Percentiles rank a stretch among this genome's conserved stretches.
These are phyloP conservation scores for Hydrolagus colliei DNA, from an alignment of 2,797 vertebrate genomes.

Conservation along the genomic window DNA sequence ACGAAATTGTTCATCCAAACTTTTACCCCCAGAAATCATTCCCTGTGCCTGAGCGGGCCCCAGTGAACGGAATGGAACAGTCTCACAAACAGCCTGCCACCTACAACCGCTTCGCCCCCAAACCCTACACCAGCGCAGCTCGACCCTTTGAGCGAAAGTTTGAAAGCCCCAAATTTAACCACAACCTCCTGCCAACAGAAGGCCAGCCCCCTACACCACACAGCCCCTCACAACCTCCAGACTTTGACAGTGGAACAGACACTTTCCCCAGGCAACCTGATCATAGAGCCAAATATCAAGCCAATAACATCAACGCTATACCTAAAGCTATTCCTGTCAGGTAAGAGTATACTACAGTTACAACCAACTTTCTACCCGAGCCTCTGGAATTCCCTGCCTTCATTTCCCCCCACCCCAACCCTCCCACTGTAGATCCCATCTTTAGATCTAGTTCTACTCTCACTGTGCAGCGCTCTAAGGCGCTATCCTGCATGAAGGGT, in stretches of 20 bases:
- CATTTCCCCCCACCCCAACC: too few species aligned
- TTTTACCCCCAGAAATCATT: slow-evolving; percentile 83
- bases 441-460: too few species aligned
- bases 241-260: slow-evolving; percentile 82
- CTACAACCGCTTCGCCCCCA: slow-evolving; percentile 78
- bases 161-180: slow-evolving; percentile 96
- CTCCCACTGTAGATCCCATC: too few species aligned
- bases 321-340: slow-evolving; percentile 92
- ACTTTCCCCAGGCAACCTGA: slow-evolving; percentile 81
- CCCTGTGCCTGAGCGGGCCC: slow-evolving; percentile 76
- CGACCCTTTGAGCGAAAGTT: slow-evolving; percentile 93
- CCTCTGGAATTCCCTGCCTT: too few species aligned
- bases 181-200: slow-evolving; percentile 92
- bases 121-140: slow-evolving; percentile 74
- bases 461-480: too few species aligned
- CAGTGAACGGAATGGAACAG: slow-evolving; percentile 71
- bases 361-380: neutral
- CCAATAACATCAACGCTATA: slow-evolving; percentile 82
- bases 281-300: slow-evolving; percentile 86
- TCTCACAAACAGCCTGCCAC: slow-evolving; percentile 61
- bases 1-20: slow-evolving; percentile 68
- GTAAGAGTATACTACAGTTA: slow-evolving; percentile 50
- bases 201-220: slow-evolving; percentile 61
- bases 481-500: too few species aligned
- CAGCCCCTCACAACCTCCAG: slow-evolving; percentile 69